Conservation (phyloP, 2,888 invertebrate species). For the Coelinius sp. region DNA sequence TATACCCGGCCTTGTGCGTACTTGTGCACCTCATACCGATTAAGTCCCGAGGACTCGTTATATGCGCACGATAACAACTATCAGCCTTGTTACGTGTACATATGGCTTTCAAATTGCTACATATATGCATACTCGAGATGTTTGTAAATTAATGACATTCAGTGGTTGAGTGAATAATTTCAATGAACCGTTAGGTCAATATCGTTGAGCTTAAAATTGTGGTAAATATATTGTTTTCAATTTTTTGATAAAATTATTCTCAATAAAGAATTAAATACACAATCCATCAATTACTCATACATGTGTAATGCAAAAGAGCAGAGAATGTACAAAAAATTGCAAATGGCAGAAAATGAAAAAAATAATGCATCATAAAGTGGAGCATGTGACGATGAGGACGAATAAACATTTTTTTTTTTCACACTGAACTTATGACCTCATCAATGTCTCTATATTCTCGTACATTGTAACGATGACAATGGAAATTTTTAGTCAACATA, state of each 20-base stretch:
- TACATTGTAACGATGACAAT: background rate
- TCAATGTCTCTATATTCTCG: background rate
- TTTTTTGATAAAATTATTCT: no score
- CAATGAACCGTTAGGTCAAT: background rate
- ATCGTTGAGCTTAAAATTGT: no score
- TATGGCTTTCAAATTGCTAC: conserved; percentile 20
- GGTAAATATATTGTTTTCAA: no score
- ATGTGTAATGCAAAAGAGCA: background rate
- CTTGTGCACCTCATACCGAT: conserved; percentile 51
- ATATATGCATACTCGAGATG: background rate
- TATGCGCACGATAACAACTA: conserved; percentile 46
- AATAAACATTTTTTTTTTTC: conserved; percentile 1
- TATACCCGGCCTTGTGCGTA: conserved; percentile 56
- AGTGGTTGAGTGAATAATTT: background rate
- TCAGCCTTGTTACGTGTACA: conserved; percentile 45
- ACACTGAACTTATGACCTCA: conserved; percentile 5
- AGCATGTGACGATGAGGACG: background rate
- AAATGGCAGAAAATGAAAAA: background rate
- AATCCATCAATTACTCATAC: no score
- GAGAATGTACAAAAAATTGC: background rate
- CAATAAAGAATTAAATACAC: no score
- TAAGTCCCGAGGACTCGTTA: conserved; percentile 58
- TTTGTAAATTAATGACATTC: background rate
- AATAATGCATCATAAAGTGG: conserved; percentile 1
- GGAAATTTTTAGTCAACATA: background rate